A percentile compares a stretch with the other conserved stretches of the same genome.
Conservation (phyloP, 2,113 vertebrate species). For the Ranitomeya variabilis region DNA sequence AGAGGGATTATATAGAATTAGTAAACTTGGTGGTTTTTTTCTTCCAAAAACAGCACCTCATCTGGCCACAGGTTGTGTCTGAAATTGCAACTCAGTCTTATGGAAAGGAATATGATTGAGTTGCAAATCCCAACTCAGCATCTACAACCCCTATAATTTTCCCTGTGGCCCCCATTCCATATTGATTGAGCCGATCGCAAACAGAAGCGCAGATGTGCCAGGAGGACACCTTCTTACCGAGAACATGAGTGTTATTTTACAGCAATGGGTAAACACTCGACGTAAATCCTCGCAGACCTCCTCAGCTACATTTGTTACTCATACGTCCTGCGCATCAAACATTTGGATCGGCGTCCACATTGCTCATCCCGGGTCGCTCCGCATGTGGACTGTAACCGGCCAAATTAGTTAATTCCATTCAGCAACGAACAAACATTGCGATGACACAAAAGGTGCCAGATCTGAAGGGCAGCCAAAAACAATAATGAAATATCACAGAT, state of each 20-base stretch:
- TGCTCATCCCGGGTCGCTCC: constrained; percentile 46
- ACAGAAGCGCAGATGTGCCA: background rate
- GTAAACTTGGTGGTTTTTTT: too few relatives aligned
- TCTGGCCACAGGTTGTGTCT: too few relatives aligned
- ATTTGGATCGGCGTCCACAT: background rate
- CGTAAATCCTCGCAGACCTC: background rate
- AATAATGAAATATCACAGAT: constrained; percentile 63
- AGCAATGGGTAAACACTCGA: background rate
- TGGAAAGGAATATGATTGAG: too few relatives aligned
- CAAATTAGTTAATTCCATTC: constrained; percentile 70
- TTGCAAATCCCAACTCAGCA: too few relatives aligned
- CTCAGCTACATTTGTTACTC: background rate
- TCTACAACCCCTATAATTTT: too few relatives aligned
- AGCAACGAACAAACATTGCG: constrained; percentile 66
- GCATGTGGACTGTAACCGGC: constrained; percentile 67
- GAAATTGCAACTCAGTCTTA: too few relatives aligned
- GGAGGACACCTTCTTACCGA: background rate
- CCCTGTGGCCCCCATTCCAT: too few relatives aligned
- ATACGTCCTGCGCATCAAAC: background rate
- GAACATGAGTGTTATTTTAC: background rate
- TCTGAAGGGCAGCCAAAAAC: constrained; percentile 69
- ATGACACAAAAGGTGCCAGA: constrained; percentile 69
- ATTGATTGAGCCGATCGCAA: too few relatives aligned
- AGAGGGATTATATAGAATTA: too few relatives aligned
- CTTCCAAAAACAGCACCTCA: too few relatives aligned